A percentile compares a stretch with the other conserved stretches of the same genome.
phyloP scores from a whole-genome alignment of 2,113 vertebrate species.

The Sylvia atricapilla region DNA sequence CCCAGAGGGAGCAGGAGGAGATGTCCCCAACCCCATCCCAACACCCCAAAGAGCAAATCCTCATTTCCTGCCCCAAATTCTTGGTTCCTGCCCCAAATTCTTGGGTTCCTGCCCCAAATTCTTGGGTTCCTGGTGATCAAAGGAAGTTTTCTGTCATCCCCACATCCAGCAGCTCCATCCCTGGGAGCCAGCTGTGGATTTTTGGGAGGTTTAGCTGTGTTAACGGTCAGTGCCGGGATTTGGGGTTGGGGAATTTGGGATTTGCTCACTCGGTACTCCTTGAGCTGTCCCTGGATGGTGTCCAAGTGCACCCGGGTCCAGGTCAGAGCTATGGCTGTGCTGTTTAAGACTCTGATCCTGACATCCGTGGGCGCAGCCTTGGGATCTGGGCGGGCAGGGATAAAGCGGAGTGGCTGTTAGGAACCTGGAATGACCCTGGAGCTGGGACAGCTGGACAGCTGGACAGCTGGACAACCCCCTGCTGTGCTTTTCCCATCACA shows the following conservation, averaged over 20 bases:
- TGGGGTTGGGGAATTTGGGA: background rate
- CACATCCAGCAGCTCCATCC: background rate
- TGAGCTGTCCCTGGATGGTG: constrained; percentile 89
- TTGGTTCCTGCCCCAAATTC: background rate
- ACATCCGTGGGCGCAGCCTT: constrained; percentile 84
- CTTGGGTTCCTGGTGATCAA: fast-evolving
- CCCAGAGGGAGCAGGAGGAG: background rate
- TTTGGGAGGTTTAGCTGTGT: background rate
- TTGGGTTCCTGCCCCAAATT: background rate
- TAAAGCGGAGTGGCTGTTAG: background rate
- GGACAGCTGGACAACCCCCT: background rate
- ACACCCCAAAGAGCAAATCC: background rate
- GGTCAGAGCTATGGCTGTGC: constrained; percentile 82
- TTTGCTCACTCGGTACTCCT: constrained; percentile 90
- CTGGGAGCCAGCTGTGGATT: background rate
- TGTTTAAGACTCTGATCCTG: constrained; percentile 83
- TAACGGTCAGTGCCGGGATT: background rate
- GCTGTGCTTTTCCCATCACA: fast-evolving
- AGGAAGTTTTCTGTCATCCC: constrained; percentile 36
- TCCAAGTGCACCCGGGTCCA: constrained; percentile 87
- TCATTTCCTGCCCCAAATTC: background rate
- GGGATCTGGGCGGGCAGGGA: constrained; percentile 78
- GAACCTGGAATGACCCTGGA: background rate
- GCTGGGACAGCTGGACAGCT: background rate
- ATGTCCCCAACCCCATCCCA: fast-evolving